Base-by-base conservation (phyloP, 2,888 invertebrate genomes). In the Eretmocerus hayati region DNA sequence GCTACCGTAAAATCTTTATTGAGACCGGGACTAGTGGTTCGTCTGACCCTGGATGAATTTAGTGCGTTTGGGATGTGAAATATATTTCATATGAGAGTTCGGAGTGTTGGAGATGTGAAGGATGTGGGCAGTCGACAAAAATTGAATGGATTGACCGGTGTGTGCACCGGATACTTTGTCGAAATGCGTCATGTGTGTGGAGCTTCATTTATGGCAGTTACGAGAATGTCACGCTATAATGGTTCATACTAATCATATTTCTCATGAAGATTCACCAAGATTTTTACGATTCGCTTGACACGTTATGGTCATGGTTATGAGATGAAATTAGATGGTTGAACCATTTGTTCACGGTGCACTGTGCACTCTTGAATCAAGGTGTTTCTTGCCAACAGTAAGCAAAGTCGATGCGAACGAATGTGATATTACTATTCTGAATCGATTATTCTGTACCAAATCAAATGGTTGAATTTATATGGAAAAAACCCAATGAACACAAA, bases 1-100 rank as follows among this genome's bases (percentile, higher is more conserved):
- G 21, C 19, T n/a, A n/a, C 23, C 62, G 60, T 66, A 66, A 67
- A 67, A 63, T 59, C 58, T 66, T 65, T 67, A 66, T 64, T 50
- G 58, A 55, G 6, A 11, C 26, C 26, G 26, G 26, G 26, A 26
- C 26, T 11, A 11, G 11, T 26, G 26, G 36, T 31, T 3, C 30
- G n/a, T 30, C 31, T 23, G 32, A n/a, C 23, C 2, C 18, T 15
- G 18, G 23, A 35, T 32, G 40, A 33, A 2, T 2, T 20, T 13
- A 8, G 19, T 26, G 23, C 30, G 31, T 16, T n/a, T n/a, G n/a
- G n/a, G n/a, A n/a, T n/a, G n/a, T n/a, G n/a, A n/a, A n/a, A n/a
- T n/a, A n/a, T n/a, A n/a, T n/a, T n/a, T n/a, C n/a, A n/a, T n/a
- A n/a, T n/a, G n/a, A n/a, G n/a, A n/a, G n/a, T n/a, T n/a, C n/a